Evolutionary conservation across 2,113 vertebrate genomes (phyloP).

Genomic region (Recurvirostra avosetta): DNA sequence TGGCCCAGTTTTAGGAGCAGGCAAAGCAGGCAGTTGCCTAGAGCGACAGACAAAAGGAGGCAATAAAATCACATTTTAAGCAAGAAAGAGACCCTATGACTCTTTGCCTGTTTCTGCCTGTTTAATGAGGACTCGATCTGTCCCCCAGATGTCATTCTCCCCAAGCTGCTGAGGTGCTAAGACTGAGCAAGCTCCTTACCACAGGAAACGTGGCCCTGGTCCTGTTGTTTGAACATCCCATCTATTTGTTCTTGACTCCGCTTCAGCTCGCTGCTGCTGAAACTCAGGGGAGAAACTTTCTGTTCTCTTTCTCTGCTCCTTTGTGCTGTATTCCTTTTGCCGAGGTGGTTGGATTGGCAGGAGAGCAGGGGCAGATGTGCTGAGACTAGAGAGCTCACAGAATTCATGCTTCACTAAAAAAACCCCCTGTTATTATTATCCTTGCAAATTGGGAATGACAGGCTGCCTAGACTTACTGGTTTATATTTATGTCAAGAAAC

Average conservation of each 20-base stretch:
- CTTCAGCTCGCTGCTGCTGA: neutral
- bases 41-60: constrained; percentile 23
- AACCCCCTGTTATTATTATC: neutral
- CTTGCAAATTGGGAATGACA: constrained; percentile 52
- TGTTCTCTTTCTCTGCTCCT: neutral
- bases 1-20: constrained; percentile 37
- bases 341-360: constrained; percentile 25
- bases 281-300: neutral
- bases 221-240: neutral
- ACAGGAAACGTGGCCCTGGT: neutral
- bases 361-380: constrained; percentile 49
- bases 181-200: neutral
- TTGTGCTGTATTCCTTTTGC: neutral
- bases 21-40: constrained; percentile 3
- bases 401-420: constrained; percentile 43
- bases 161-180: neutral
- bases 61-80: constrained; percentile 43
- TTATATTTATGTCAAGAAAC: constrained; percentile 53
- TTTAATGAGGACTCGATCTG: neutral
- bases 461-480: constrained; percentile 7
- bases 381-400: constrained; percentile 16
- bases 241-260: neutral
- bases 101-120: neutral
- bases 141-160: neutral
- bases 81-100: constrained; percentile 20